These are phyloP conservation scores for Cryptocephalus moraei DNA, from an alignment of 2,888 invertebrate species.

Conservation along the genomic window DNA sequence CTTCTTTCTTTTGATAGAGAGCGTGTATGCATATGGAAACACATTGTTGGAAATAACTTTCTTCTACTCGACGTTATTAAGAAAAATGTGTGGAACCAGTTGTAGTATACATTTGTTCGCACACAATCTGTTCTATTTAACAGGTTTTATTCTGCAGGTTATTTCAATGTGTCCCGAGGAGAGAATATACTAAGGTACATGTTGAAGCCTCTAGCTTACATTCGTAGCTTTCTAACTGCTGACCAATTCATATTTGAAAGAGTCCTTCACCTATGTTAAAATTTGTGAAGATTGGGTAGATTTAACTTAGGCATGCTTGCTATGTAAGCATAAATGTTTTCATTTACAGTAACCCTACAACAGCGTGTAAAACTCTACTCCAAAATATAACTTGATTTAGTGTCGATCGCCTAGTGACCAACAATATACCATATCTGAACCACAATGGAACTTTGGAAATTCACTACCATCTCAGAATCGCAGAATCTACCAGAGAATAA, in stretches of 20 bases:
- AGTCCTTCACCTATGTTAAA: slow-evolving; percentile 5
- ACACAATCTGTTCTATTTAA: no score
- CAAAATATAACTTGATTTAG: slow-evolving; percentile 4
- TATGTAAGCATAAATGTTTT: no score
- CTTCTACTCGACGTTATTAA: no score
- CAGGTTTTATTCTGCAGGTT: not conserved
- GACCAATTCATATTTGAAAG: slow-evolving; percentile 3
- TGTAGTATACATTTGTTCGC: no score
- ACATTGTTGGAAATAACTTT: no score
- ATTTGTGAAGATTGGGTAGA: slow-evolving; percentile 4
- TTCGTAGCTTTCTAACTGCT: slow-evolving; percentile 1
- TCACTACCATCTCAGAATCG: not conserved
- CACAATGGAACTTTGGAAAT: slow-evolving; percentile 5
- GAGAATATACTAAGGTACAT: slow-evolving; percentile 6
- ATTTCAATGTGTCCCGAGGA: slow-evolving; percentile 3
- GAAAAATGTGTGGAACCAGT: no score
- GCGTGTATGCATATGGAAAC: no score
- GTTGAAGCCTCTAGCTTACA: slow-evolving; percentile 1
- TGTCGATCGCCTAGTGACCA: not conserved
- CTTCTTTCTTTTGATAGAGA: no score
- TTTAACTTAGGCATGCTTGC: no score
- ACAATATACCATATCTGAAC: slow-evolving; percentile 4
- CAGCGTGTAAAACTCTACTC: not conserved
- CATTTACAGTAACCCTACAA: slow-evolving; percentile 5
- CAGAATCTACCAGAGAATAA: slow-evolving; percentile 4